phyloP scores from a whole-genome alignment of 2,888 invertebrate genomes.

The Odontocolon sp. region DNA sequence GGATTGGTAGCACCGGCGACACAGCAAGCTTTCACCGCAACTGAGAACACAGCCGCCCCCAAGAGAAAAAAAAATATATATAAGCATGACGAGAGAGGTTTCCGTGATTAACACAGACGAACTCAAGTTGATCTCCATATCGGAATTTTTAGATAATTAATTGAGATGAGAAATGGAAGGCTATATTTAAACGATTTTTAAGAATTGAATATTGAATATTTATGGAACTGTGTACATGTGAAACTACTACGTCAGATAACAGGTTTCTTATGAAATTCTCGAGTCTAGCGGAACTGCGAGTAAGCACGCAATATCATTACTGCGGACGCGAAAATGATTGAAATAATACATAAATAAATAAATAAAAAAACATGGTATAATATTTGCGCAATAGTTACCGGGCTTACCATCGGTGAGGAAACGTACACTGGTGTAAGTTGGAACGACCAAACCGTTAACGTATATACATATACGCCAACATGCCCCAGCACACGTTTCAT shows the following conservation, averaged over 20 bases:
- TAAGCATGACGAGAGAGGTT: neutral
- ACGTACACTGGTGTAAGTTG: conserved; percentile 13
- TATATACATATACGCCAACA: neutral
- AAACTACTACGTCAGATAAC: conserved; percentile 23
- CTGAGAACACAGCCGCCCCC: conserved; percentile 2
- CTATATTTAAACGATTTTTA: too few relatives aligned
- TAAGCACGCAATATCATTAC: conserved; percentile 20
- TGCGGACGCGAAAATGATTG: conserved; percentile 16
- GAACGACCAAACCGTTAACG: conserved; percentile 35
- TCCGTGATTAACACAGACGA: neutral
- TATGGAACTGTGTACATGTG: neutral
- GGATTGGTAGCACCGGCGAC: conserved; percentile 46
- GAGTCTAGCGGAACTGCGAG: conserved; percentile 26
- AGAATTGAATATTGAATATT: neutral
- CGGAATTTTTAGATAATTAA: neutral
- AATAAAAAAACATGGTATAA: neutral
- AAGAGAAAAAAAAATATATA: neutral
- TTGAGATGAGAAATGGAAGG: neutral
- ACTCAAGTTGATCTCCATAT: neutral
- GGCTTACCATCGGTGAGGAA: conserved; percentile 29
- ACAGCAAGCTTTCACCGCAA: neutral
- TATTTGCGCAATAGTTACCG: neutral
- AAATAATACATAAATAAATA: neutral
- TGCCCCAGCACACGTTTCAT: conserved; percentile 73
- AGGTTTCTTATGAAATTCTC: conserved; percentile 35